Base-by-base conservation (phyloP, 2,888 invertebrate genomes). In the Eupithecia centaureata region DNA sequence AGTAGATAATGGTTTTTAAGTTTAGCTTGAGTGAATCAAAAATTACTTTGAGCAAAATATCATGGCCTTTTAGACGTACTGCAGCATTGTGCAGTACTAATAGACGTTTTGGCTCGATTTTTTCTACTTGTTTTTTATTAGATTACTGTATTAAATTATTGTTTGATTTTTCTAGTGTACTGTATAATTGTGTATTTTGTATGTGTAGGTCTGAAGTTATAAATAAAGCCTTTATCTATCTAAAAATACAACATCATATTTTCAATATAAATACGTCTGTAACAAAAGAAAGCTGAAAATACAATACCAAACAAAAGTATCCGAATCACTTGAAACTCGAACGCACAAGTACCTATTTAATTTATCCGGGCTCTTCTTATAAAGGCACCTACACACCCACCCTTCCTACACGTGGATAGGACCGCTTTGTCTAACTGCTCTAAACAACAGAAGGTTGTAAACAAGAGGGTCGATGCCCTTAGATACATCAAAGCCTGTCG, bases 401-500 rank as follows among this genome's bases (percentile, higher is more conserved):
- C 47, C 22, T 47, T 10, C 47, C 22, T 13, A 42, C 33, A 60
- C 63, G 59, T 72, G 62, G 54, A 7, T 52, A 52, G 42, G 62
- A 63, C 33, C 67, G 68, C 69, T 70, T 72, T 66, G 66, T 72
- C 64, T 70, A 75, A 74, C 61, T 62, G 52, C 62, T 61, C 58
- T 67, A 68, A 72, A 73, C 67, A 73, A 74, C 70, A 73, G 65
- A 54, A 65, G 57, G 69, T 74, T 47, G 63, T 54, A 56, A 47
- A 75, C 74, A 71, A 58, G 67, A 56, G 76, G 82, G 81, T 81
- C 80, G 77, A 76, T 76, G 79, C 73, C 77, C 79, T 63, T 65
- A 67, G 76, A 77, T 74, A 81, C 77, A 84, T 85, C 84, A 85
- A 85, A 85, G 80, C 79, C 75, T 78, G 47, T 47, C 47, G 22